Percentiles rank a stretch among this genome's conserved stretches.
phyloP scores from a whole-genome alignment of 2,113 vertebrate species.

The Mandrillus leucophaeus region DNA sequence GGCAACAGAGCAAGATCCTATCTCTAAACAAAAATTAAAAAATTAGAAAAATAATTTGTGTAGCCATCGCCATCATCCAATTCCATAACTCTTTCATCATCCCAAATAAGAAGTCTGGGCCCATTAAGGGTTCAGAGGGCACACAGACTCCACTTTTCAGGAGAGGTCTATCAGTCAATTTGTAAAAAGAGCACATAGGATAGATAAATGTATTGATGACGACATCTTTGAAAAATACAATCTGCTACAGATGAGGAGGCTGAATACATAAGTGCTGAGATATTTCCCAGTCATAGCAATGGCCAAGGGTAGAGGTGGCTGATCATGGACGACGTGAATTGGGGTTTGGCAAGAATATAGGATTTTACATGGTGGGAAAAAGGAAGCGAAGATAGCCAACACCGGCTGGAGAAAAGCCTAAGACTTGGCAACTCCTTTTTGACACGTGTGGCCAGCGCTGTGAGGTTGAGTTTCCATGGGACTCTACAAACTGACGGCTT shows the following conservation, averaged over 20 bases:
- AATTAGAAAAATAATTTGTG: not conserved
- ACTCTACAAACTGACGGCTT: no score
- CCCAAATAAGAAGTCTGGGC: not conserved
- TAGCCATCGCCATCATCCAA: not conserved
- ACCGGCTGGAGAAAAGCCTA: not conserved
- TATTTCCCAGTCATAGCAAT: not conserved
- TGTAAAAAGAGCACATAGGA: not conserved
- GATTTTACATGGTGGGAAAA: not conserved
- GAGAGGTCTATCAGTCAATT: not conserved
- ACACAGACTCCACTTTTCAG: not conserved
- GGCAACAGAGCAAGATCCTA: not conserved
- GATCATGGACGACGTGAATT: not conserved
- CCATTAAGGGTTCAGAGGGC: not conserved
- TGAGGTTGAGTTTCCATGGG: not conserved
- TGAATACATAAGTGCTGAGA: not conserved
- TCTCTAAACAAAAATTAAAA: not conserved
- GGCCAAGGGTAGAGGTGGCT: not conserved
- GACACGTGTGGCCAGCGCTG: rapidly evolving
- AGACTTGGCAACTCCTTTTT: not conserved
- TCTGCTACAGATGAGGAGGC: not conserved
- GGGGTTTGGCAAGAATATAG: not conserved
- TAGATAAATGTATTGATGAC: not conserved
- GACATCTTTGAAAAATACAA: not conserved
- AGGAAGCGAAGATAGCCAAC: not conserved
- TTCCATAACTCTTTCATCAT: not conserved